Conservation (phyloP, 92 coral and sea anemone genomes). For the Epizoanthus rinbou region DNA sequence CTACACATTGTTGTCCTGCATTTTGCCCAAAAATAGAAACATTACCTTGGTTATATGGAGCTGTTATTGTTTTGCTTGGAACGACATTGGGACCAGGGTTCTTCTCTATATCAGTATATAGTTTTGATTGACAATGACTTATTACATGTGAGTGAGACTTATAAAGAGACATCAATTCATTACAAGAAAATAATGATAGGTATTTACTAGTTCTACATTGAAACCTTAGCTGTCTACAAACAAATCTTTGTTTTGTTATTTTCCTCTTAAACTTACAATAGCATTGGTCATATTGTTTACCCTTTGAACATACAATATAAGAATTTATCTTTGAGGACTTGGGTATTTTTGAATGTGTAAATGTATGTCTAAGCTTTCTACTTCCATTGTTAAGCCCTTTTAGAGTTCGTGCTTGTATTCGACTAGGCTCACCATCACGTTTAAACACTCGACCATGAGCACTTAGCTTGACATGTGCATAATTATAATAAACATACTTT, state of each 20-base stretch:
- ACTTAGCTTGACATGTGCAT: constrained; percentile 12
- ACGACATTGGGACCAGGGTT: constrained; percentile 22
- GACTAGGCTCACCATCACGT: constrained; percentile 24
- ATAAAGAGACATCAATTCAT: constrained; percentile 18
- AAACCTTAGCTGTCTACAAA: constrained; percentile 11
- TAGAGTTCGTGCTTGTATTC: constrained; percentile 26
- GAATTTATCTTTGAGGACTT: constrained; percentile 31
- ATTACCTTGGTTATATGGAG: too few relatives aligned
- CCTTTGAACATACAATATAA: constrained; percentile 4
- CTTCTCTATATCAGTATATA: constrained; percentile 18
- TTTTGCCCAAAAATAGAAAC: too few relatives aligned
- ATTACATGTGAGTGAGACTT: constrained; percentile 27
- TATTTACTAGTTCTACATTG: constrained; percentile 10
- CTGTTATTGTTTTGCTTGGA: constrained; percentile 34
- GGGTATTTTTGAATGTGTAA: constrained; percentile 22
- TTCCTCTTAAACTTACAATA: constrained; percentile 16
- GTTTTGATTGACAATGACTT: constrained; percentile 12
- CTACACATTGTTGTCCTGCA: constrained; percentile 1
- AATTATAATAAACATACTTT: neutral
- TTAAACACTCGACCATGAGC: constrained; percentile 20
- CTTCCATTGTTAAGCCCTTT: constrained; percentile 12
- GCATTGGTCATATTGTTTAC: neutral
- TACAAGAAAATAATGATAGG: constrained; percentile 22
- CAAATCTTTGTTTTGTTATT: constrained; percentile 16
- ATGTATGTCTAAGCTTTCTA: constrained; percentile 29